phyloP scores from a whole-genome alignment of 2,888 invertebrate species.

The Cantharis rufa region DNA sequence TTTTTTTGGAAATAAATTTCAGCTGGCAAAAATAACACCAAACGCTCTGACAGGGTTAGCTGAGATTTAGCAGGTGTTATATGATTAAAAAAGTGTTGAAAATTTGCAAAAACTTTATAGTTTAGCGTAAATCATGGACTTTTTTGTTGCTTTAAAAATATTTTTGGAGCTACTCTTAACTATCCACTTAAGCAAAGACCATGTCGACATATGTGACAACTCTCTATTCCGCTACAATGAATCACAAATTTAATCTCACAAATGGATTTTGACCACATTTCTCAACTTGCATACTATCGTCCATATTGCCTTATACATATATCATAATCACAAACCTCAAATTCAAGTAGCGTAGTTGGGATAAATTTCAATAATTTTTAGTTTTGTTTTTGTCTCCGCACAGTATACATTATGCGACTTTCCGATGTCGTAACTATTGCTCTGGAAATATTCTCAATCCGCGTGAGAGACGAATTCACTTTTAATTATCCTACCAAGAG shows the following conservation, averaged over 20 bases:
- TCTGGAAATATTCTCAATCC: too few relatives aligned
- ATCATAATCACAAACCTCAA: slow-evolving; percentile 46
- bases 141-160: slow-evolving; percentile 45
- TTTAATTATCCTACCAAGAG: too few relatives aligned
- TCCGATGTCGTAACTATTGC: background rate
- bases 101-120: background rate
- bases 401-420: background rate
- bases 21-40: background rate
- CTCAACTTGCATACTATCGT: slow-evolving; percentile 44
- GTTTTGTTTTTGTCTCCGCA: background rate
- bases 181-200: slow-evolving; percentile 56
- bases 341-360: slow-evolving; percentile 25
- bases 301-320: slow-evolving; percentile 55
- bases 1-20: background rate
- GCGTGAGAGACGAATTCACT: too few relatives aligned
- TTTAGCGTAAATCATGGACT: slow-evolving; percentile 11
- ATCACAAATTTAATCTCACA: slow-evolving; percentile 74
- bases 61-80: background rate
- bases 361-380: background rate
- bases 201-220: slow-evolving; percentile 68
- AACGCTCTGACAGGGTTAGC: background rate
- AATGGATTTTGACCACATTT: slow-evolving; percentile 60
- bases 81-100: background rate
- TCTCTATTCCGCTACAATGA: slow-evolving; percentile 62
- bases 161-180: slow-evolving; percentile 53